A percentile compares a stretch with the other conserved stretches of the same genome.
These are phyloP conservation scores for Mechanitis mazaeus DNA, from an alignment of 2,888 invertebrate genomes.

Conservation along the genomic window DNA sequence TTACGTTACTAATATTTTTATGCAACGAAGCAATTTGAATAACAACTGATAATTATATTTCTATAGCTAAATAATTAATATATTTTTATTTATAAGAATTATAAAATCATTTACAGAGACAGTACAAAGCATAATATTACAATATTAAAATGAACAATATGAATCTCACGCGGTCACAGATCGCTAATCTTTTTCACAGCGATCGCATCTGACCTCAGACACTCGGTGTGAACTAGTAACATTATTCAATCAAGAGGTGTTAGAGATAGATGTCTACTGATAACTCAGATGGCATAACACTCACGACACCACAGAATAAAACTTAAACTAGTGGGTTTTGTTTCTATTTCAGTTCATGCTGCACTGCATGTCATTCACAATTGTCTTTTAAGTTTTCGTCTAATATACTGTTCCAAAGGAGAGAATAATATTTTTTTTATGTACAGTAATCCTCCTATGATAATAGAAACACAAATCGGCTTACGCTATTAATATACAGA, in stretches of 20 bases:
- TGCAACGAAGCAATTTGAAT: conserved; percentile 8
- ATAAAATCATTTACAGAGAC: neutral
- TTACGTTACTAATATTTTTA: neutral
- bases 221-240: conserved; percentile 12
- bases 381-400: too few relatives aligned
- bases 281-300: conserved; percentile 13
- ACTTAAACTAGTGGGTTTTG: neutral
- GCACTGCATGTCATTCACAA: too few relatives aligned
- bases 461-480: too few relatives aligned
- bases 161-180: neutral
- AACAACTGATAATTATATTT: conserved; percentile 1
- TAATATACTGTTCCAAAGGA: too few relatives aligned
- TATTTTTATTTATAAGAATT: too few relatives aligned
- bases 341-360: too few relatives aligned
- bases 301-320: conserved; percentile 2
- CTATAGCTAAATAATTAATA: neutral
- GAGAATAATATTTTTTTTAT: too few relatives aligned
- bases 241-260: conserved; percentile 24
- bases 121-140: neutral
- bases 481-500: too few relatives aligned
- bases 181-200: neutral
- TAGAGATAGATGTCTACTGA: conserved; percentile 17
- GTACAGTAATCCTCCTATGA: too few relatives aligned
- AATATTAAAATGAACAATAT: neutral
- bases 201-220: conserved; percentile 15